A percentile compares a stretch with the other conserved stretches of the same genome.
Evolutionary conservation across 2,113 vertebrate genomes (phyloP).

Genomic region (Callospermophilus lateralis): DNA sequence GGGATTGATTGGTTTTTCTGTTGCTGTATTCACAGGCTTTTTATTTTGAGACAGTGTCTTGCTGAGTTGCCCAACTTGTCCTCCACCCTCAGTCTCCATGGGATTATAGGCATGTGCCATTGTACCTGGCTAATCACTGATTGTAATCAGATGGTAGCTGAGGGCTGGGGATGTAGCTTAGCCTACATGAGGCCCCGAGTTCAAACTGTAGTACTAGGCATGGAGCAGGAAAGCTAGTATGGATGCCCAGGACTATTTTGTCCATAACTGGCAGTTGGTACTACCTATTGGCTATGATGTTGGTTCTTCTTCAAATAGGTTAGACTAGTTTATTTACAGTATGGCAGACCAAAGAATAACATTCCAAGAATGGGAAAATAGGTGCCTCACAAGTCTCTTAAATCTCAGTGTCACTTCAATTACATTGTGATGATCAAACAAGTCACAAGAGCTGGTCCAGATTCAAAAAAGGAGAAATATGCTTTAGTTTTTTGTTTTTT

Average conservation of each 20-base stretch:
- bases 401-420: neutral
- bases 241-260: neutral
- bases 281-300: neutral
- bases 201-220: too few species aligned
- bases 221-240: neutral
- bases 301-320: neutral
- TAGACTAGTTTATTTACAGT: neutral
- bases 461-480: constrained; percentile 7
- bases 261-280: neutral
- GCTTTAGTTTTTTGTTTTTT: neutral
- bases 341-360: neutral
- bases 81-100: neutral
- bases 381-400: neutral
- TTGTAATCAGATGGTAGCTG: neutral
- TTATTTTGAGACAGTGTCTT: too few species aligned
- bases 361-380: neutral
- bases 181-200: too few species aligned
- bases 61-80: too few species aligned
- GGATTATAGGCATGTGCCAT: too few species aligned
- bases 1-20: constrained; percentile 12
- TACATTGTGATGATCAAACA: neutral
- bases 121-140: neutral
- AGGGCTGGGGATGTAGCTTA: too few species aligned
- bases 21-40: neutral
- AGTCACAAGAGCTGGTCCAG: constrained; percentile 37